A percentile compares a stretch with the other conserved stretches of the same genome.
Conservation (phyloP, 2,797 vertebrate genomes). For the Taenioides sp. region DNA sequence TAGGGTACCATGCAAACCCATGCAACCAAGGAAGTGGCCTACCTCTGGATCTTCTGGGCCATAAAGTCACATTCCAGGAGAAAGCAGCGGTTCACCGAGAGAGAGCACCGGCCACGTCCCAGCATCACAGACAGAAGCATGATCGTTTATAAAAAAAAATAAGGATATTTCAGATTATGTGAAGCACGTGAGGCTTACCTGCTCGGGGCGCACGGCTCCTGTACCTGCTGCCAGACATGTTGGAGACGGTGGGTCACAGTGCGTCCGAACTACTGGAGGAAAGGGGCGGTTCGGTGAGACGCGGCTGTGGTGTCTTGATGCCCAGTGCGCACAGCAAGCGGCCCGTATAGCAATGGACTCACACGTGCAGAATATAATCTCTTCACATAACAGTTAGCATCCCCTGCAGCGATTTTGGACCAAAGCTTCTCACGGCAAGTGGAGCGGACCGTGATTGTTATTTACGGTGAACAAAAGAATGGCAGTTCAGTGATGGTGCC, state of each 20-base stretch:
- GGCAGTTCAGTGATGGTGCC: neutral
- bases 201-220: constrained; percentile 83
- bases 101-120: neutral
- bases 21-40: constrained; percentile 10
- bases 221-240: constrained; percentile 85
- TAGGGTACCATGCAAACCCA: neutral
- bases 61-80: constrained; percentile 33
- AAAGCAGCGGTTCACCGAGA: neutral
- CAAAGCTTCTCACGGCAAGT: constrained; percentile 7
- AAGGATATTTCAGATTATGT: neutral
- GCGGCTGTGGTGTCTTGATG: neutral
- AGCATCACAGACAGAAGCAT: neutral
- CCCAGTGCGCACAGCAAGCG: neutral
- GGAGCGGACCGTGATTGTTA: constrained; percentile 5
- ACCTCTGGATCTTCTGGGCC: constrained; percentile 68
- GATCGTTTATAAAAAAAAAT: neutral
- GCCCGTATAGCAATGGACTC: neutral
- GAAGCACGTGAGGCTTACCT: constrained; percentile 75
- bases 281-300: constrained; percentile 17
- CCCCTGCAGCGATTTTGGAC: constrained; percentile 1
- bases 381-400: constrained; percentile 1
- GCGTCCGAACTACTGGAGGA: constrained; percentile 7
- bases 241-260: constrained; percentile 12
- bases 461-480: constrained; percentile 7
- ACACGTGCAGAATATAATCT: constrained; percentile 4